phyloP scores from a whole-genome alignment of 2,888 invertebrate genomes.

The Chesias legatella region DNA sequence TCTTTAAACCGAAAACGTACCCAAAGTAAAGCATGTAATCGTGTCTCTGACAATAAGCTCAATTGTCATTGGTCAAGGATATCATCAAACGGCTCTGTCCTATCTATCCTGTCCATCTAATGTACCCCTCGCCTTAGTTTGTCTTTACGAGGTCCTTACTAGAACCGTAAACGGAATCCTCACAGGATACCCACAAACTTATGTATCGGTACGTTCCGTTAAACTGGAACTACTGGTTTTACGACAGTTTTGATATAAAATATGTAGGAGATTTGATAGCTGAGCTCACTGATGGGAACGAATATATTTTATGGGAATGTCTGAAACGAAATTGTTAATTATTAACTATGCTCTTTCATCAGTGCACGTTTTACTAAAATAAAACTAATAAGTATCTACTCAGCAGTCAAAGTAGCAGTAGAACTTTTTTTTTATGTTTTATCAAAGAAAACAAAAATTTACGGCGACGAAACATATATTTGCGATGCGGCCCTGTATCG shows the following conservation, averaged over 20 bases:
- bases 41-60: slow-evolving; percentile 3
- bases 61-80: slow-evolving; percentile 5
- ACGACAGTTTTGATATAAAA: slow-evolving; percentile 29
- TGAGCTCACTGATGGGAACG: slow-evolving; percentile 14
- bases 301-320: slow-evolving; percentile 10
- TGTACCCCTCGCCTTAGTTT: slow-evolving; percentile 37
- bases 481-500: no score
- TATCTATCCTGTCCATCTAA: slow-evolving; percentile 30
- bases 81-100: slow-evolving; percentile 8
- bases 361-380: no score
- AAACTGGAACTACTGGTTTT: slow-evolving; percentile 27
- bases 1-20: no score
- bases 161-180: slow-evolving; percentile 53
- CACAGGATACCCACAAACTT: slow-evolving; percentile 52
- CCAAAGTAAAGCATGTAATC: slow-evolving; percentile 6
- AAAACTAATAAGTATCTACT: no score
- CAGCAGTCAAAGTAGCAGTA: no score
- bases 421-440: no score
- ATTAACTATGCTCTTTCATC: neutral
- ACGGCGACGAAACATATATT: no score
- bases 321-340: neutral
- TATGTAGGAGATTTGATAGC: slow-evolving; percentile 25
- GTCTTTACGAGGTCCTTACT: slow-evolving; percentile 53
- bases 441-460: no score
- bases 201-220: slow-evolving; percentile 26